A percentile compares a stretch with the other conserved stretches of the same genome.
phyloP scores from a whole-genome alignment of 2,888 invertebrate genomes.

The Alloscopus bannaensis region DNA sequence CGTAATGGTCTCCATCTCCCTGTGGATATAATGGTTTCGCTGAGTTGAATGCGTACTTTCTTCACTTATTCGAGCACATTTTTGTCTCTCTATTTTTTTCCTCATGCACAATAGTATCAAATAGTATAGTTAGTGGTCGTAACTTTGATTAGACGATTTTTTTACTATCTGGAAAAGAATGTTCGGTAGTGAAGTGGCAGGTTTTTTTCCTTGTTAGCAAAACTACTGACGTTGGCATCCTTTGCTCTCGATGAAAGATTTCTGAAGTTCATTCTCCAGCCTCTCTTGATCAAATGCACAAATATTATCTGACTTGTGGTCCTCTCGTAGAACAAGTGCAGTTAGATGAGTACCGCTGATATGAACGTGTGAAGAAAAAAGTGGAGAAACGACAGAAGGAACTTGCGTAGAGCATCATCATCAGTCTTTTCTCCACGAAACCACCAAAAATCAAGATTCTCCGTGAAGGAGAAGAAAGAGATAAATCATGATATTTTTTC shows the following conservation, averaged over 20 bases:
- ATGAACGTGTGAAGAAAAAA: too few relatives aligned
- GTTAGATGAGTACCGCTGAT: too few relatives aligned
- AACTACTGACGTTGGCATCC: slow-evolving; percentile 46
- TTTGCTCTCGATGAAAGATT: neutral
- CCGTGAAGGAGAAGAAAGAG: slow-evolving; percentile 51
- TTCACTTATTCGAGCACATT: neutral
- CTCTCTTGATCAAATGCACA: slow-evolving; percentile 44
- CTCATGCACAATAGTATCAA: slow-evolving; percentile 40
- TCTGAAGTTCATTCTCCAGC: slow-evolving; percentile 8
- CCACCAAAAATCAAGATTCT: slow-evolving; percentile 50
- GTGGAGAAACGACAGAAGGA: too few relatives aligned
- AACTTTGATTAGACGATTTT: slow-evolving; percentile 54
- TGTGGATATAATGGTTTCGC: too few relatives aligned
- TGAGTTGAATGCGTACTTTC: too few relatives aligned
- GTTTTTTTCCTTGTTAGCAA: slow-evolving; percentile 46
- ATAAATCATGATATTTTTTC: slow-evolving; percentile 63
- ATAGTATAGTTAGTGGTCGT: slow-evolving; percentile 51
- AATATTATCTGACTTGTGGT: slow-evolving; percentile 46
- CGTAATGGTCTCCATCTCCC: slow-evolving; percentile 17
- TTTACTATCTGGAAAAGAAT: slow-evolving; percentile 18
- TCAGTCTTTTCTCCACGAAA: slow-evolving; percentile 37
- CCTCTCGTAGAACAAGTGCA: too few relatives aligned
- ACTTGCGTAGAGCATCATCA: slow-evolving; percentile 28
- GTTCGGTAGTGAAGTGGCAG: slow-evolving; percentile 39
- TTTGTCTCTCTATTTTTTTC: slow-evolving; percentile 19